phyloP scores from a whole-genome alignment of 2,797 vertebrate genomes.

The Pseudomugil tenellus region DNA sequence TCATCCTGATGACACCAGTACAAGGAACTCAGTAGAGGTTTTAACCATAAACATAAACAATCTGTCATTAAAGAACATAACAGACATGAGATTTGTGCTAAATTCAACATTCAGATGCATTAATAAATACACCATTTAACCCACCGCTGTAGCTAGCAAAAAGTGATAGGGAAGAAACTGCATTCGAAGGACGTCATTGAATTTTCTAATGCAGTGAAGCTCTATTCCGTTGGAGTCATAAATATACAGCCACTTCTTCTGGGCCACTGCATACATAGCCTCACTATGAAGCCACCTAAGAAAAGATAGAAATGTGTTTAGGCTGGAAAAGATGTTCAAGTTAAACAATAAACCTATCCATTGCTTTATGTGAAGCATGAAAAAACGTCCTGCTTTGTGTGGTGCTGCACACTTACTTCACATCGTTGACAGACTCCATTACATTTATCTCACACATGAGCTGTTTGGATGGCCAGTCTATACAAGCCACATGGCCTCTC shows the following conservation, averaged over 20 bases:
- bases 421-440: slow-evolving; percentile 89
- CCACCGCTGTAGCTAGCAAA: slow-evolving; percentile 85
- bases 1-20: no score
- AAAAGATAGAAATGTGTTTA: background rate
- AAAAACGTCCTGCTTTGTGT: background rate
- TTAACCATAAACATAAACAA: no score
- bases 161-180: slow-evolving; percentile 94
- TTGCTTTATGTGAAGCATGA: background rate
- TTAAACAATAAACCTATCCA: background rate
- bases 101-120: background rate
- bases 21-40: no score
- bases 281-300: slow-evolving; percentile 90
- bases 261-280: slow-evolving; percentile 88
- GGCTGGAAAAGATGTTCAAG: background rate
- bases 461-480: slow-evolving; percentile 90
- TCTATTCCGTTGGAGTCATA: slow-evolving; percentile 91
- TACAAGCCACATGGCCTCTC: slow-evolving; percentile 87
- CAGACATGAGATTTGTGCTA: background rate
- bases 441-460: slow-evolving; percentile 92
- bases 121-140: slow-evolving; percentile 24
- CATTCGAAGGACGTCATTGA: slow-evolving; percentile 87
- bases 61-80: background rate
- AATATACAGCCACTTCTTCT: slow-evolving; percentile 91
- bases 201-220: slow-evolving; percentile 90
- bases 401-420: slow-evolving; percentile 81